Base-by-base conservation (phyloP, 2,888 invertebrate species). In the Sarcophaga subvicina region DNA sequence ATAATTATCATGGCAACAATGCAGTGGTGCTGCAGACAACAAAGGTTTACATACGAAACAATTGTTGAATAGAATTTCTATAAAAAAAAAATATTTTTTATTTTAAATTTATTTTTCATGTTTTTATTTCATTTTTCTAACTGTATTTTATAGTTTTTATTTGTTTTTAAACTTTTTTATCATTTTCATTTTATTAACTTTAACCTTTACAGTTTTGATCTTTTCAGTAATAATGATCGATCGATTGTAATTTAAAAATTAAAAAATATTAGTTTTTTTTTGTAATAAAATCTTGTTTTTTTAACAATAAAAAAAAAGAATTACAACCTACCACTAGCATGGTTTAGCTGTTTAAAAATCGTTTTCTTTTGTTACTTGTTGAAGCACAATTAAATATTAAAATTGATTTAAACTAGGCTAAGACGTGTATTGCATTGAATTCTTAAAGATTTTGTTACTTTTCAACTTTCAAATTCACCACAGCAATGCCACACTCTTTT, bases 291-390 rank as follows among this genome's bases (percentile, higher is more conserved):
- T 59, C 8, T 70, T 60, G 54, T 71, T 67, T 62, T 49, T 59
- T 63, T 70, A 49, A n/a, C 11, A 49, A 3, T 1, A 63, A 75
- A 62, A n/a, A 54, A 4, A 37, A 10, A 72, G 69, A 62, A 73
- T 54, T 75, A 64, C 22, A 76, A 85, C 84, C 75, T 85, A 85
- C 84, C 84, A 80, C 84, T 80, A 72, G 80, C 84, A 85, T 87
- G 45, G 76, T 67, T 78, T 59, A 66, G 25, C 45, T 70, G 66
- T 80, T n/a, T 59, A 47, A 25, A 25, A 72, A 75, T 14, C 4
- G 25, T 79, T 75, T 85, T 59, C 49, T 67, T 67, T 67, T 66
- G 6, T 64, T 37, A 3, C 37, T 37, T 37, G 37, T 37, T 37
- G 37, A 2, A 3, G 37, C 10, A 37, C 37, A 37, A 37, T 37